Conservation (phyloP, 2,113 vertebrate species). For the Dolichallabes microphthalmus region DNA sequence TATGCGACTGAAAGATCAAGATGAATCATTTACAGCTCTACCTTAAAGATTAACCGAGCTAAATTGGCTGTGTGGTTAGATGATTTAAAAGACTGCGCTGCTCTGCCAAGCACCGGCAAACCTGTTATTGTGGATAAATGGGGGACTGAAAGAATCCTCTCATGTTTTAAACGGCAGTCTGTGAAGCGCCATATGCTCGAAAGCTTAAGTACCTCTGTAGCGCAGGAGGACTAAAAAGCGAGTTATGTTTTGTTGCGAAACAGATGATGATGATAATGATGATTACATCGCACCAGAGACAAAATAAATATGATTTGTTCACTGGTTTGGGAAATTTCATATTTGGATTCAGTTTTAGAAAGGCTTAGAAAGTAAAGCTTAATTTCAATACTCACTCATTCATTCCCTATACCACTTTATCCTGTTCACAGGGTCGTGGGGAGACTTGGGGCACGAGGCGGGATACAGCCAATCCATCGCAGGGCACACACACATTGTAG, state of each 20-base stretch:
- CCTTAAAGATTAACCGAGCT: constrained; percentile 8
- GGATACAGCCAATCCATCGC: no score
- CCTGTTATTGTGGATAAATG: neutral
- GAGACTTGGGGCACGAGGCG: no score
- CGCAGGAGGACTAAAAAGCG: neutral
- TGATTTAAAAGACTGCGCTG: constrained; percentile 4
- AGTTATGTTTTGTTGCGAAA: neutral
- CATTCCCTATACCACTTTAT: no score
- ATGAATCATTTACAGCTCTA: constrained; percentile 16
- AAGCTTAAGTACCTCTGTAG: constrained; percentile 19
- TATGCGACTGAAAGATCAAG: neutral
- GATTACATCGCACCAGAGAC: neutral
- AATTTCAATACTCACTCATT: no score
- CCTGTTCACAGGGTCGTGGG: no score
- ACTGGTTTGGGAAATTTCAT: neutral
- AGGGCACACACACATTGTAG: no score
- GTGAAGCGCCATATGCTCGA: constrained; percentile 19
- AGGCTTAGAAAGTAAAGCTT: neutral
- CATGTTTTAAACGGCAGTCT: neutral
- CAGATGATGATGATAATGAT: neutral
- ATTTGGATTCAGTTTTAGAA: neutral
- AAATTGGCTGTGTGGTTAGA: neutral
- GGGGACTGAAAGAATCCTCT: constrained; percentile 10
- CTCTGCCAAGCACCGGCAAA: constrained; percentile 11
- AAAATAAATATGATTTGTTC: neutral